A percentile compares a stretch with the other conserved stretches of the same genome.
Conservation (phyloP, 2,113 vertebrate genomes). For the Macaca nemestrina region DNA sequence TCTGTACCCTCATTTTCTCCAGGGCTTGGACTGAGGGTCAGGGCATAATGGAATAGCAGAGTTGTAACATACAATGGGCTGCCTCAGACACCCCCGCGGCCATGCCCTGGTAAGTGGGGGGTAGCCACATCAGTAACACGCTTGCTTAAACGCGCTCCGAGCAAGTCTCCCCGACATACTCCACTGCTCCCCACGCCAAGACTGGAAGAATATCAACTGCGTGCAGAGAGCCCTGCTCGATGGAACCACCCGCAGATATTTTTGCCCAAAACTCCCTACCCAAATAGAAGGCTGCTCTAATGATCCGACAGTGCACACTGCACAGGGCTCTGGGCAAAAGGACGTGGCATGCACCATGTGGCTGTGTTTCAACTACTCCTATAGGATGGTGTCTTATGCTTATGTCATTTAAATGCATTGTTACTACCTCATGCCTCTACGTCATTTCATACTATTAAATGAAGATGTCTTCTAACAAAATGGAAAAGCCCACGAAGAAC, state of each 20-base stretch:
- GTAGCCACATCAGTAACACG: background rate
- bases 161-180: background rate
- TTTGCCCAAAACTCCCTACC: background rate
- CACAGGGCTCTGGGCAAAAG: background rate
- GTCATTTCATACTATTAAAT: background rate
- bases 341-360: accelerated
- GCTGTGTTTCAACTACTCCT: background rate
- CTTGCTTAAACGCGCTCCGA: background rate
- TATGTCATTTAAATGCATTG: background rate
- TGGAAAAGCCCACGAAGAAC: background rate
- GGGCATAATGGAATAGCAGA: background rate
- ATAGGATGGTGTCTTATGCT: background rate
- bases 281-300: background rate
- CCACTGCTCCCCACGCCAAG: background rate
- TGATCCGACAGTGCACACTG: background rate
- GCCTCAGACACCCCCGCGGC: background rate
- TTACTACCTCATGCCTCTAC: background rate
- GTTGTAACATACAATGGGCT: background rate
- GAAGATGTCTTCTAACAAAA: background rate
- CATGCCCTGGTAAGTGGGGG: background rate
- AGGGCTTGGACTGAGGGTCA: background rate
- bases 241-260: background rate
- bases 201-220: accelerated
- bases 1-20: background rate
- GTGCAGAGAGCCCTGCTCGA: background rate